These are phyloP conservation scores for Ceyx cyanopectus DNA, from an alignment of 2,113 vertebrate species.

Conservation along the genomic window DNA sequence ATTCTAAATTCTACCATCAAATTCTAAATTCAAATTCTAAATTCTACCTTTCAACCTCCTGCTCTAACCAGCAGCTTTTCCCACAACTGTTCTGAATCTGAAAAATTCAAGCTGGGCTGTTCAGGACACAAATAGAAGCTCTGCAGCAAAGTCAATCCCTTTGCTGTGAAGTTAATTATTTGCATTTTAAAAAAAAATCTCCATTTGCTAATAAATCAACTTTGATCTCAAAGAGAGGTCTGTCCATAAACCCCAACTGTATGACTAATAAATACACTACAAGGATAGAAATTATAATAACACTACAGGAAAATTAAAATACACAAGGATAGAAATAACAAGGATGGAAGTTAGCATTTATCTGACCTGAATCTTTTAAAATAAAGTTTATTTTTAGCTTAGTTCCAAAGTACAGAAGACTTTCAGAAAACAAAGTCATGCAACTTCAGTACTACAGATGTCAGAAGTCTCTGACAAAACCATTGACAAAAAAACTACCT, in stretches of 20 bases:
- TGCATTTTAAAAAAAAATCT: neutral
- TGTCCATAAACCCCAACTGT: neutral
- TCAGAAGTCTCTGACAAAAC: neutral
- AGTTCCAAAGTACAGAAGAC: neutral
- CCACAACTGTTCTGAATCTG: constrained; percentile 21
- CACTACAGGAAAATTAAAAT: neutral
- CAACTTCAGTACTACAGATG: neutral
- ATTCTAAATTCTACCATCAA: too few relatives aligned
- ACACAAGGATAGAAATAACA: neutral
- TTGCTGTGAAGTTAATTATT: neutral
- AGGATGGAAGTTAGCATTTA: neutral
- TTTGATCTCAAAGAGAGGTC: neutral
- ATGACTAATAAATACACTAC: neutral
- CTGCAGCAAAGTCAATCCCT: neutral
- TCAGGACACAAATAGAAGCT: neutral
- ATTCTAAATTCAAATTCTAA: too few relatives aligned
- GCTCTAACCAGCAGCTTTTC: constrained; percentile 12
- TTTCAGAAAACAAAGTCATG: neutral
- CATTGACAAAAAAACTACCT: neutral
- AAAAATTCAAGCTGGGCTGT: constrained; percentile 16
- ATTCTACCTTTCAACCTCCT: neutral
- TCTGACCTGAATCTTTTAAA: neutral
- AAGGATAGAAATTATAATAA: neutral
- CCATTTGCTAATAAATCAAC: neutral
- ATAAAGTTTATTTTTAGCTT: neutral